These are phyloP conservation scores for Meles meles DNA, from an alignment of 2,113 vertebrate species.

Conservation along the genomic window DNA sequence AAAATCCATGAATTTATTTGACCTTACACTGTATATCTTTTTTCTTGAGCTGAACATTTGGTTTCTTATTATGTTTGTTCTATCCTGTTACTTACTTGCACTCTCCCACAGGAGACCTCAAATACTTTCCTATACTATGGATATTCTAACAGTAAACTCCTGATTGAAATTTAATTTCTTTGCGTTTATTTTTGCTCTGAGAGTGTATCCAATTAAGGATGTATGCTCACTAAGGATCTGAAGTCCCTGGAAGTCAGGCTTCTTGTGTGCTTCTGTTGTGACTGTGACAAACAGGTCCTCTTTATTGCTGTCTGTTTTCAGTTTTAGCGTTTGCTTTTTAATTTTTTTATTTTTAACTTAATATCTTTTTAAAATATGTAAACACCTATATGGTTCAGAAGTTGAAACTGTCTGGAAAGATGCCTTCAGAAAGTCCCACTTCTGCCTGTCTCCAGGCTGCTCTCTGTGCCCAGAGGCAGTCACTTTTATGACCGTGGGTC, in stretches of 20 bases:
- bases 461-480: neutral
- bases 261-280: neutral
- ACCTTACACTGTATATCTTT: neutral
- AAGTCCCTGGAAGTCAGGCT: neutral
- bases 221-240: neutral
- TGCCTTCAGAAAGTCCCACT: neutral
- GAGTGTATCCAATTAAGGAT: no score
- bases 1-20: neutral
- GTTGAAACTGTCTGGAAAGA: neutral
- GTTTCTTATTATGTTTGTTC: neutral
- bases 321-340: neutral
- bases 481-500: neutral
- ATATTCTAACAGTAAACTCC: neutral
- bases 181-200: neutral
- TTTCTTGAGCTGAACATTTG: neutral
- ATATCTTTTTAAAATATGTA: neutral
- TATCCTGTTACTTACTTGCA: neutral
- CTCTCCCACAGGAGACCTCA: neutral
- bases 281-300: neutral
- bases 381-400: neutral
- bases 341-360: neutral
- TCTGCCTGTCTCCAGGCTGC: neutral
- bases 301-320: neutral
- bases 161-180: neutral
- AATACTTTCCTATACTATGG: neutral